These are phyloP conservation scores for Pocillopora grandis DNA, from an alignment of 92 coral and sea anemone genomes.

Conservation along the genomic window DNA sequence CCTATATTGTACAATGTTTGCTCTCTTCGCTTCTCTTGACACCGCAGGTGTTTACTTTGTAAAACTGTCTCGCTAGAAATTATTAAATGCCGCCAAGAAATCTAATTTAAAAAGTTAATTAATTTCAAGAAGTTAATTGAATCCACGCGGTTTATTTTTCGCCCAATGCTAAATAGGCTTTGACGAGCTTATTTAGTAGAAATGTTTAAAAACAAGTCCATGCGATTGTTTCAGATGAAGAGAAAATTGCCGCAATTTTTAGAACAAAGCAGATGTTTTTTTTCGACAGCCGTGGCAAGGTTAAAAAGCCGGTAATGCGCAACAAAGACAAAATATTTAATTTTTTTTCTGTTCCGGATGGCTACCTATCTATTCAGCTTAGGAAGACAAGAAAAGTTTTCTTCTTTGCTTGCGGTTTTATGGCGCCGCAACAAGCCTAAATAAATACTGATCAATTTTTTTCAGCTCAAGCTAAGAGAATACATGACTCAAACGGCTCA, in stretches of 20 bases:
- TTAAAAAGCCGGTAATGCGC: background rate
- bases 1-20: slow-evolving; percentile 27
- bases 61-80: slow-evolving; percentile 22
- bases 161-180: slow-evolving; percentile 5
- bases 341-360: background rate
- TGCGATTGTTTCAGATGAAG: too few relatives aligned
- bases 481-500: background rate
- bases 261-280: background rate
- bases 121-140: slow-evolving; percentile 10
- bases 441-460: background rate
- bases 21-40: slow-evolving; percentile 24
- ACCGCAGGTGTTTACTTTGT: slow-evolving; percentile 15
- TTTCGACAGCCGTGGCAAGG: background rate
- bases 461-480: background rate
- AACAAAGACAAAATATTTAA: background rate
- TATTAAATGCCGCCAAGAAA: slow-evolving; percentile 15
- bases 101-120: slow-evolving; percentile 13
- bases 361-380: too few relatives aligned
- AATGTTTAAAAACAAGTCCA: background rate
- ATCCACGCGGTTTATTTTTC: background rate
- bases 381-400: background rate
- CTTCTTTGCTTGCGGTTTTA: background rate
- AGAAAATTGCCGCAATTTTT: background rate
- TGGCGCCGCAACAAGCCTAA: background rate
- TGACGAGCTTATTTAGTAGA: background rate